Conservation (phyloP, 2,797 vertebrate species). For the Pipistrellus pygmaeus region DNA sequence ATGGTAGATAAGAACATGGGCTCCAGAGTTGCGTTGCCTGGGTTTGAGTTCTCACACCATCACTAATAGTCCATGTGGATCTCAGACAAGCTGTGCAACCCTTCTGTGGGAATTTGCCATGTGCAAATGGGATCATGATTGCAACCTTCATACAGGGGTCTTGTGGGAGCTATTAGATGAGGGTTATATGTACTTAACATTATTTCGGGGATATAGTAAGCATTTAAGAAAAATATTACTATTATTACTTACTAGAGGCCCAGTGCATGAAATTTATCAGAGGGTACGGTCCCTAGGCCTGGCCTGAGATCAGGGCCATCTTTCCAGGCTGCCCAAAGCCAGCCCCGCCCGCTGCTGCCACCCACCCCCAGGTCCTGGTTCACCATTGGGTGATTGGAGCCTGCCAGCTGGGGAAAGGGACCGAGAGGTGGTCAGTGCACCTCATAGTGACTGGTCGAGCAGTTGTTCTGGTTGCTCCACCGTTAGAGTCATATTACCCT, state of each 20-base stretch:
- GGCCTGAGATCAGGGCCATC: too few relatives aligned
- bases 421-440: too few relatives aligned
- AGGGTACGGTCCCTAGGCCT: too few relatives aligned
- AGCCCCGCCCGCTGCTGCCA: too few relatives aligned
- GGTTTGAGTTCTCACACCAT: background rate
- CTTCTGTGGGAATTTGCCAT: background rate
- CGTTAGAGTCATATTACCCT: too few relatives aligned
- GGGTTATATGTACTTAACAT: background rate
- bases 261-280: fast-evolving
- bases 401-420: too few relatives aligned
- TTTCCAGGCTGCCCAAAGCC: too few relatives aligned
- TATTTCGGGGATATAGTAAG: background rate
- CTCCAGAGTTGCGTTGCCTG: background rate
- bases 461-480: too few relatives aligned
- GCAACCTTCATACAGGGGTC: background rate
- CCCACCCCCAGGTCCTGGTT: too few relatives aligned
- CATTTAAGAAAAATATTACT: background rate
- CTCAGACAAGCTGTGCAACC: background rate
- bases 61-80: background rate
- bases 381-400: too few relatives aligned
- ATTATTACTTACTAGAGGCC: background rate
- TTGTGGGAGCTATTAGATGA: background rate
- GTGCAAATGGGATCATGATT: background rate
- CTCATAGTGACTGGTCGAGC: too few relatives aligned
- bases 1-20: background rate